Evolutionary conservation across 2,797 vertebrate genomes (phyloP).

Genomic region (Sebastes miniatus): DNA sequence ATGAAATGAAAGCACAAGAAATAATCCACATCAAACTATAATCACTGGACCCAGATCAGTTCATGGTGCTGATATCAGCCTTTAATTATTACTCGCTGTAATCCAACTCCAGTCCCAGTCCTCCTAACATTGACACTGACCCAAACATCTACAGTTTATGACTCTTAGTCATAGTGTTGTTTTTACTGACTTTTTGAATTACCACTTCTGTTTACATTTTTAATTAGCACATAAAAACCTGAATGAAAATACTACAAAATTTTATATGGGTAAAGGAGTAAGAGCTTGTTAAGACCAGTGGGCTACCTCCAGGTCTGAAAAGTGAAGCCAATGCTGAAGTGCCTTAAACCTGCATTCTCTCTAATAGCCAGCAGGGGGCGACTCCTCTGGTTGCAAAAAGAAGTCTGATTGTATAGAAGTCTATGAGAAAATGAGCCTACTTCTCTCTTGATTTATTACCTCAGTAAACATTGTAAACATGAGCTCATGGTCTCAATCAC

Average conservation of each 20-base stretch:
- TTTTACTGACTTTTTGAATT: not conserved
- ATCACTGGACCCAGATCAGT: not conserved
- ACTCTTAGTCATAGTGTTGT: too few species aligned
- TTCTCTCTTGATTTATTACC: too few species aligned
- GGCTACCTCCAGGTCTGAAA: too few species aligned
- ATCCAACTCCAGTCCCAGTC: not conserved
- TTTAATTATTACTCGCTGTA: not conserved
- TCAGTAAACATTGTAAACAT: too few species aligned
- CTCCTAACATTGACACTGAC: not conserved
- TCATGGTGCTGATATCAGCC: not conserved
- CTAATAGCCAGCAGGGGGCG: too few species aligned
- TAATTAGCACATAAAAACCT: not conserved
- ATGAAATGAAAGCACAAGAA: not conserved
- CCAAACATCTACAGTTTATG: not conserved
- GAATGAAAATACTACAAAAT: not conserved
- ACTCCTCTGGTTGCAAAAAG: too few species aligned
- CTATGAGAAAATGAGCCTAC: too few species aligned
- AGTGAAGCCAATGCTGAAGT: too few species aligned
- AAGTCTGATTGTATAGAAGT: too few species aligned
- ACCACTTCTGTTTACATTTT: not conserved
- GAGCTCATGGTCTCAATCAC: fast-evolving
- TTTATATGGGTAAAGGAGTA: not conserved
- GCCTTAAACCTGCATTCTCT: too few species aligned
- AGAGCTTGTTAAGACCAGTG: not conserved
- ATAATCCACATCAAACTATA: not conserved